Conservation (phyloP, 2,888 invertebrate species). For the Ochropleura leucogaster region DNA sequence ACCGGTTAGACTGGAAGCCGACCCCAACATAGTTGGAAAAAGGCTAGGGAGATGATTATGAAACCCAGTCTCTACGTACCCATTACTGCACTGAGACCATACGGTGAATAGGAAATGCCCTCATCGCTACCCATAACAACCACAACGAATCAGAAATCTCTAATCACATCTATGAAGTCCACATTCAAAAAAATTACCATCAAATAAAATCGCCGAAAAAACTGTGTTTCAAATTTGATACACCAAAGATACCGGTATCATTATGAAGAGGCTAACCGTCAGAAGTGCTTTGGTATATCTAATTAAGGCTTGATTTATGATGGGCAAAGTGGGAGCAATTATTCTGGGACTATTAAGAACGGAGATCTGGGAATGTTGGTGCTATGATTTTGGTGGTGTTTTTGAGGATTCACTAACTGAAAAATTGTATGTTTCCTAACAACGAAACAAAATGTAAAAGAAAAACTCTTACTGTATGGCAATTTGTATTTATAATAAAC, state of each 20-base stretch:
- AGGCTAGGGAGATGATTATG: no score
- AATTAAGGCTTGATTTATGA: slow-evolving; percentile 82
- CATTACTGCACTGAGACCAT: not conserved
- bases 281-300: slow-evolving; percentile 73
- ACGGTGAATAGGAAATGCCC: slow-evolving; percentile 19
- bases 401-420: slow-evolving; percentile 33
- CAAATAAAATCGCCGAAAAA: slow-evolving; percentile 65
- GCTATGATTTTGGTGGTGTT: slow-evolving; percentile 34
- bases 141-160: slow-evolving; percentile 54
- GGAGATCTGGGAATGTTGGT: slow-evolving; percentile 52
- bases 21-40: no score
- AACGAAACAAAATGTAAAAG: no score
- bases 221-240: slow-evolving; percentile 61
- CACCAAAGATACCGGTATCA: slow-evolving; percentile 67
- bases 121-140: slow-evolving; percentile 26
- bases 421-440: no score
- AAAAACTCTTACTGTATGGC: no score
- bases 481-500: no score
- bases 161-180: slow-evolving; percentile 52
- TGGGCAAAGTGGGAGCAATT: slow-evolving; percentile 78
- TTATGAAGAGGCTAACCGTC: slow-evolving; percentile 69
- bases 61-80: not conserved
- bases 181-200: slow-evolving; percentile 51
- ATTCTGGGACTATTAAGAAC: slow-evolving; percentile 74
- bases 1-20: no score